phyloP scores from a whole-genome alignment of 2,113 vertebrate species.

The Sciurus niger region DNA sequence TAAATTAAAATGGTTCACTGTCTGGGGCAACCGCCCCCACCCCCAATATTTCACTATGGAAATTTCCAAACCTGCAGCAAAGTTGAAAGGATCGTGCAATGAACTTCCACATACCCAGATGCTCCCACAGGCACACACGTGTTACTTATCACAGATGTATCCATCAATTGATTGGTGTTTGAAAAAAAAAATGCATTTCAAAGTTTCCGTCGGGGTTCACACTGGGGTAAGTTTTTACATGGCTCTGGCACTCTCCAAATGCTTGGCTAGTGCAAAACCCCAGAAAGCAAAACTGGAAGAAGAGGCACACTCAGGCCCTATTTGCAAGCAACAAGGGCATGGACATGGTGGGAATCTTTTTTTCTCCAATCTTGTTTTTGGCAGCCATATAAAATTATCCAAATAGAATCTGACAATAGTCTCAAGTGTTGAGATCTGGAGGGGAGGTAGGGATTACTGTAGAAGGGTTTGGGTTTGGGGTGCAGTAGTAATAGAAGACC shows the following conservation, averaged over 20 bases:
- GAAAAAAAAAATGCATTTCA: background rate
- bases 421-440: background rate
- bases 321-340: background rate
- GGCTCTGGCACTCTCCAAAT: background rate
- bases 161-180: background rate
- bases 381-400: background rate
- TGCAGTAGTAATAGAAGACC: background rate
- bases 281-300: background rate
- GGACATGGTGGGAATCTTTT: background rate
- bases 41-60: background rate
- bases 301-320: background rate
- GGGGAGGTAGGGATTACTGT: background rate
- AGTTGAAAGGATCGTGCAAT: background rate
- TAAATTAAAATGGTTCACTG: constrained; percentile 28
- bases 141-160: rapidly evolving
- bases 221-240: background rate
- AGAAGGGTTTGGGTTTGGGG: background rate
- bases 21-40: background rate
- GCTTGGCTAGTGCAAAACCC: background rate
- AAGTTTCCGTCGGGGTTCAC: background rate
- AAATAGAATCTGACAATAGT: background rate
- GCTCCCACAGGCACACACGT: rapidly evolving
- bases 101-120: background rate
- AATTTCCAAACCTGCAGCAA: constrained; percentile 5
- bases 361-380: background rate